Evolutionary conservation across 2,888 invertebrate genomes (phyloP), one percentile per base, ranked within the genome.

Genomic region (Sphaerophoria rueppellii): DNA sequence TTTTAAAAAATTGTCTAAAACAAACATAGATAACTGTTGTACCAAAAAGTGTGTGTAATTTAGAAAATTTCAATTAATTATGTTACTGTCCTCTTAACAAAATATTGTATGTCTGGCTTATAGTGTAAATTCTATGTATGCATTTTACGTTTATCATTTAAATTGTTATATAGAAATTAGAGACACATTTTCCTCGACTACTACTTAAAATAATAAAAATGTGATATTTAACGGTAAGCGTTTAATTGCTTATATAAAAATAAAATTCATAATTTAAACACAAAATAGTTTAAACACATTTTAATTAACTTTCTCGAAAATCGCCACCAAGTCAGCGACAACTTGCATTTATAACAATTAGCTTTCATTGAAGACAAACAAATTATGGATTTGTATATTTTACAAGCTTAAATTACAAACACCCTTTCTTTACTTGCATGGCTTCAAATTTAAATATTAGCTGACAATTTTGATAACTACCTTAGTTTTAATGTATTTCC

Each of bases 51-150:
- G 50, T 65, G 37, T 83, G 82, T 83, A 75, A 65, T 65, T 70
- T 78, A 73, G 69, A 70, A 67, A 58, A 61, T 75, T 71, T 83
- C 52, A 65, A 65, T 12, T 50, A 35, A 24, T 67, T 52, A 67
- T 67, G 52, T 46, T 63, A 50, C 48, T 70, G 11, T 58, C 65
- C 50, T 58, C 34, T 6, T 50, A 16, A 61, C 9, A 48, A 76
- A 46, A 69, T 46, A 61, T 7, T 75, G 60, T 83, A 72, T 83
- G 79, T 83, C 40, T 83, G 75, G 83, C 83, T 83, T 83, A 83
- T 69, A 79, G 83, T 83, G 83, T 83, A 79, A 75, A 79, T 83
- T 83, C 54, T 54, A 52, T 54, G 40, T 32, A 80, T 72, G 75
- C 80, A 83, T 83, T 82, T 78, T 70, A 73, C 74, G 70, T 70